Evolutionary conservation across 2,888 invertebrate species (phyloP).

Genomic region (Polietes domitor): DNA sequence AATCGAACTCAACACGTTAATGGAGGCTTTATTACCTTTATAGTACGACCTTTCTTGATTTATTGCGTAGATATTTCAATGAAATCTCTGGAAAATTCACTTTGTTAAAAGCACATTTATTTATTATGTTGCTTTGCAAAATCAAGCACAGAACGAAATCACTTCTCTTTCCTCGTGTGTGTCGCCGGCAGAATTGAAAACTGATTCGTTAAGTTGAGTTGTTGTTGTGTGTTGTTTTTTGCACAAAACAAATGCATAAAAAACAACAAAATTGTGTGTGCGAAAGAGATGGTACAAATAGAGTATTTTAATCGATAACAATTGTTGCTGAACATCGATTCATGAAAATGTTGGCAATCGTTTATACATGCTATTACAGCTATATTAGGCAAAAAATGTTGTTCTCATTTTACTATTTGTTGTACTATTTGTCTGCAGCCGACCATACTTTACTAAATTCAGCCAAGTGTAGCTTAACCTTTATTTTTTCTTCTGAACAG

Average conservation of each 20-base stretch:
- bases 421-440: no score
- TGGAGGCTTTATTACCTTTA: background rate
- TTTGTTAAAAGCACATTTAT: slow-evolving; percentile 61
- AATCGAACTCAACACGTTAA: background rate
- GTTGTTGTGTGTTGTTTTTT: slow-evolving; percentile 51
- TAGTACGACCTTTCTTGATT: background rate
- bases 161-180: slow-evolving; percentile 59
- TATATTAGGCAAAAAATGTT: no score
- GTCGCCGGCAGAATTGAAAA: slow-evolving; percentile 62
- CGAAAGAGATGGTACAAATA: background rate
- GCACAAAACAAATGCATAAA: slow-evolving; percentile 40
- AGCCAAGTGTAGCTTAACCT: no score
- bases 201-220: slow-evolving; percentile 62
- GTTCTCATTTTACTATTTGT: no score
- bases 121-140: slow-evolving; percentile 58
- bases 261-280: background rate
- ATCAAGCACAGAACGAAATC: slow-evolving; percentile 50
- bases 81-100: slow-evolving; percentile 19
- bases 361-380: no score
- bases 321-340: no score
- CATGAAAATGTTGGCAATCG: no score
- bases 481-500: no score
- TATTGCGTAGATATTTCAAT: slow-evolving; percentile 35
- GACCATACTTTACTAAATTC: no score
- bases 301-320: no score